A percentile compares a stretch with the other conserved stretches of the same genome.
phyloP scores from a whole-genome alignment of 2,888 invertebrate species.

The Gonocerus acuteangulatus region DNA sequence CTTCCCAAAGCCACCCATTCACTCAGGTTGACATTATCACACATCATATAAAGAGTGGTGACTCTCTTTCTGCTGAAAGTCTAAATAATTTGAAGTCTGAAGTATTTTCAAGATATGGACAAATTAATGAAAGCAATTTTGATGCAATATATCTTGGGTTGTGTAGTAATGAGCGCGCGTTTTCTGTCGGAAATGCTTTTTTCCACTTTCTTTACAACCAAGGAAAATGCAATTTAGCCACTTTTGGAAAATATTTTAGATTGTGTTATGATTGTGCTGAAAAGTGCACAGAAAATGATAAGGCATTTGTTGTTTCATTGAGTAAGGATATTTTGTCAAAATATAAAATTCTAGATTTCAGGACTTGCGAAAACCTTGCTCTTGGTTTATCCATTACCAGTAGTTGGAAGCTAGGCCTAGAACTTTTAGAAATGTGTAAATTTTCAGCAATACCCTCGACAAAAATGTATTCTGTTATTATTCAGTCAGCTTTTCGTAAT shows the following conservation, averaged over 20 bases:
- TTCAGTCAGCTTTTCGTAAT: slow-evolving; percentile 53
- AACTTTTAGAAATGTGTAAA: slow-evolving; percentile 41
- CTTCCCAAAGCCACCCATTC: too few relatives aligned
- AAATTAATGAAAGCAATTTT: slow-evolving; percentile 23
- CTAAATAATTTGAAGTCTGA: too few relatives aligned
- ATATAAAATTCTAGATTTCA: slow-evolving; percentile 32
- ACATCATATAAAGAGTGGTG: too few relatives aligned
- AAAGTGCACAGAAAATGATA: slow-evolving; percentile 41
- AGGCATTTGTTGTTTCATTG: slow-evolving; percentile 22
- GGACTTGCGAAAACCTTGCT: slow-evolving; percentile 52
- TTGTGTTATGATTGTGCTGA: slow-evolving; percentile 47
- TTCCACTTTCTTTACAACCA: slow-evolving; percentile 49
- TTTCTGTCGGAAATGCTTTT: slow-evolving; percentile 52
- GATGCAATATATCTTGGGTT: slow-evolving; percentile 28
- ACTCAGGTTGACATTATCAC: too few relatives aligned
- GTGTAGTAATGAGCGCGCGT: slow-evolving; percentile 31
- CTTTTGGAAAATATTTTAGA: slow-evolving; percentile 51
- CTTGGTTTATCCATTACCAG: slow-evolving; percentile 55
- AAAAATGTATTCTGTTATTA: slow-evolving; percentile 47
- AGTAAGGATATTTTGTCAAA: slow-evolving; percentile 30
- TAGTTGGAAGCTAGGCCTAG: slow-evolving; percentile 56
- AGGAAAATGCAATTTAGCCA: slow-evolving; percentile 51
- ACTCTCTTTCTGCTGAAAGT: too few relatives aligned
- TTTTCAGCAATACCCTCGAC: slow-evolving; percentile 30
- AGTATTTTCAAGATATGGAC: background rate